These are phyloP conservation scores for Malthinus flaveolus DNA, from an alignment of 2,888 invertebrate species.

Conservation along the genomic window DNA sequence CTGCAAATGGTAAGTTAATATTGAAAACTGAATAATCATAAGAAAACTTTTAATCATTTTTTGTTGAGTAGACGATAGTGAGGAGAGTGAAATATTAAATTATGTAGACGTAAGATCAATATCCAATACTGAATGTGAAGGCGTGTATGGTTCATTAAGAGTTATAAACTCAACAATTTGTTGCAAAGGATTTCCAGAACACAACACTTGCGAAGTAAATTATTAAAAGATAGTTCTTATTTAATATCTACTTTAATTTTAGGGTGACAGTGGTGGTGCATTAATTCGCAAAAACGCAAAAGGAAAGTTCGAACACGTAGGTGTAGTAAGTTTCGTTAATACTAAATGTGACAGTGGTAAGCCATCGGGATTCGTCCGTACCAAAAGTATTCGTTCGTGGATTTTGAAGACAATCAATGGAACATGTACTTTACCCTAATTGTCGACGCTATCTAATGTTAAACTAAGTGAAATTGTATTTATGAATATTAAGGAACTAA, in stretches of 20 bases:
- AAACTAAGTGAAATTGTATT: too few relatives aligned
- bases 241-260: conserved; percentile 6
- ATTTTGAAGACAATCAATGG: conserved; percentile 18
- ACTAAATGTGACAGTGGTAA: conserved; percentile 40
- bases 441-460: too few relatives aligned
- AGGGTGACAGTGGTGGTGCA: conserved; percentile 48
- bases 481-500: too few relatives aligned
- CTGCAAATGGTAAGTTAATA: conserved; percentile 30
- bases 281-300: conserved; percentile 30
- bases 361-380: conserved; percentile 43
- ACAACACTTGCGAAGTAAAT: conserved; percentile 45
- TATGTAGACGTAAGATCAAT: conserved; percentile 39
- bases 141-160: conserved; percentile 31
- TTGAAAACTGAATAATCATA: too few relatives aligned
- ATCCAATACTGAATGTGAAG: conserved; percentile 37
- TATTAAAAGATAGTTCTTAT: neutral
- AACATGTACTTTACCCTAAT: neutral
- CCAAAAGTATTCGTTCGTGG: too few relatives aligned
- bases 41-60: neutral
- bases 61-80: neutral
- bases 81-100: conserved; percentile 28
- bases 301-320: conserved; percentile 35
- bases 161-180: conserved; percentile 39
- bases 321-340: conserved; percentile 42
- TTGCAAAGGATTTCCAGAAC: conserved; percentile 34